Percentiles rank a stretch among this genome's conserved stretches.
These are phyloP conservation scores for Oreochromis niloticus DNA, from an alignment of 2,113 vertebrate genomes.

Conservation along the genomic window DNA sequence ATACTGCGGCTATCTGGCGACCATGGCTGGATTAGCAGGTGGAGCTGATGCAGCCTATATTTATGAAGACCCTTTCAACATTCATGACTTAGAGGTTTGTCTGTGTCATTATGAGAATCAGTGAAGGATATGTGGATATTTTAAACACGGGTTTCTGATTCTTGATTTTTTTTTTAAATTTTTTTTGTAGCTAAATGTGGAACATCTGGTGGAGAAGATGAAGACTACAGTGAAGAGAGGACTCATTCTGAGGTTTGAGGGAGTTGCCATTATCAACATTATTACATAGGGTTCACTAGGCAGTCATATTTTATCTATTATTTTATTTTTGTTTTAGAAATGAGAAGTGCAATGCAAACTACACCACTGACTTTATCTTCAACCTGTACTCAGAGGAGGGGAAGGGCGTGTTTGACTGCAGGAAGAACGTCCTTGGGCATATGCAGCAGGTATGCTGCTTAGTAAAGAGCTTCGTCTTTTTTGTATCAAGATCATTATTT, in stretches of 20 bases:
- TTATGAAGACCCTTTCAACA: constrained; percentile 85
- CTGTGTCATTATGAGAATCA: not conserved
- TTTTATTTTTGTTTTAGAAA: constrained; percentile 67
- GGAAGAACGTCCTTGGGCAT: constrained; percentile 89
- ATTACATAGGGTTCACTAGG: not conserved
- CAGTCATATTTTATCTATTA: not conserved
- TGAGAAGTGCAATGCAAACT: constrained; percentile 83
- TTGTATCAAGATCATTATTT: not conserved
- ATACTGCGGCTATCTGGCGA: constrained; percentile 93
- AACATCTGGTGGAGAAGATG: constrained; percentile 89
- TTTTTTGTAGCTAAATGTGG: constrained; percentile 77
- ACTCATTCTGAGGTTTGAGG: constrained; percentile 80
- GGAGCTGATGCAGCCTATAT: constrained; percentile 92
- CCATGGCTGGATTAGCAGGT: constrained; percentile 85
- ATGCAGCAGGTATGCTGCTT: constrained; percentile 84
- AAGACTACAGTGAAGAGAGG: constrained; percentile 91
- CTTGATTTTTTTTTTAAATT: not conserved
- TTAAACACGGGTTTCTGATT: not conserved
- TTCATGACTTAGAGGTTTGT: constrained; percentile 84
- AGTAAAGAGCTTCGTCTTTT: not conserved
- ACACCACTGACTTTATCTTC: constrained; percentile 88
- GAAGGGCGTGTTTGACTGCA: constrained; percentile 86
- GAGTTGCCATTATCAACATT: not conserved
- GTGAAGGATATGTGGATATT: not conserved
- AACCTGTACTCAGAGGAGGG: constrained; percentile 90